These are phyloP conservation scores for Polypedilum pembai DNA, from an alignment of 1,140 invertebrate genomes.

Conservation along the genomic window DNA sequence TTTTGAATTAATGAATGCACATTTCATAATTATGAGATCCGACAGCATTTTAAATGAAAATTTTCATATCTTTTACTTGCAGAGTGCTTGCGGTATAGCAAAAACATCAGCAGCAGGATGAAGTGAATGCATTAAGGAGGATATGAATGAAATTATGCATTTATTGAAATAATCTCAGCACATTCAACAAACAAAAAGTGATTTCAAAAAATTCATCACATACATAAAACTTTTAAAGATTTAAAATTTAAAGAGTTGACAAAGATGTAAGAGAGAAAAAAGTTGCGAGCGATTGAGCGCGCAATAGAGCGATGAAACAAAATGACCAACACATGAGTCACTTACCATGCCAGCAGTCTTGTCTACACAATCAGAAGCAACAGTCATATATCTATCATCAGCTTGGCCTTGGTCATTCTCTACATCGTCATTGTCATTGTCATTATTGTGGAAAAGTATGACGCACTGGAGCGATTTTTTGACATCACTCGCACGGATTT, in stretches of 20 bases:
- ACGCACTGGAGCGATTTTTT: background rate
- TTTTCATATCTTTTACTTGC: too few relatives aligned
- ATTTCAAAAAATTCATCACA: background rate
- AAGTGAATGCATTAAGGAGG: too few relatives aligned
- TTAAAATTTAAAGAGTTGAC: background rate
- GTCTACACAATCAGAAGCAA: background rate
- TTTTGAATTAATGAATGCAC: too few relatives aligned
- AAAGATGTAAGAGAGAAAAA: background rate
- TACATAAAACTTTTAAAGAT: background rate
- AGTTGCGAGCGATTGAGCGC: background rate
- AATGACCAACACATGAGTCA: background rate
- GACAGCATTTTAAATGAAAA: too few relatives aligned
- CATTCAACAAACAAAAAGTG: background rate
- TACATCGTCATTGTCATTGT: background rate
- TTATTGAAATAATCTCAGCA: background rate
- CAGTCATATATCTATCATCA: conserved; percentile 24
- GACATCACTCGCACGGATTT: background rate
- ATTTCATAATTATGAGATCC: too few relatives aligned
- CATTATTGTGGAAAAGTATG: background rate
- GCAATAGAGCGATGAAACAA: conserved; percentile 14
- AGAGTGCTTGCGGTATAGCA: too few relatives aligned
- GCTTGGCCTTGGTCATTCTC: conserved; percentile 20
- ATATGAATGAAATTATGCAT: too few relatives aligned
- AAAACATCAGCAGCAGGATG: too few relatives aligned
- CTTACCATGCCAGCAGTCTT: conserved; percentile 21